Conservation (phyloP, 2,888 invertebrate genomes). For the Drosophila neonasuta region DNA sequence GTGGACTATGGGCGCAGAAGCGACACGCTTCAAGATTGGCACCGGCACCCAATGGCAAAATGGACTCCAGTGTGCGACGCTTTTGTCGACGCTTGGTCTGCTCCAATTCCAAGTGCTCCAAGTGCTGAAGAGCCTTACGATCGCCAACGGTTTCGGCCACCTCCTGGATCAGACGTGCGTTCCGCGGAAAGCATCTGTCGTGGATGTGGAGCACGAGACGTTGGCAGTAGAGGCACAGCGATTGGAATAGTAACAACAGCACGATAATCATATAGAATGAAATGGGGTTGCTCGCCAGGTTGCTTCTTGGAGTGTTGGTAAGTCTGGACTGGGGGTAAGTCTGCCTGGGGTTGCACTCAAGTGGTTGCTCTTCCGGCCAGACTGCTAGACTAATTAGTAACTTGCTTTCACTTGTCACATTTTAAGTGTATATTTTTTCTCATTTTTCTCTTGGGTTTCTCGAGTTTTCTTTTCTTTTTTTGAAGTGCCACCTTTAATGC, state of each 20-base stretch:
- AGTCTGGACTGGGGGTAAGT: slow-evolving; percentile 31
- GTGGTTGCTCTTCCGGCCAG: slow-evolving; percentile 17
- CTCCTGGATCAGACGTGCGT: slow-evolving; percentile 79
- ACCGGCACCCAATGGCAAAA: slow-evolving; percentile 57
- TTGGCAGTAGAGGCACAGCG: slow-evolving; percentile 82
- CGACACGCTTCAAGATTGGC: slow-evolving; percentile 72
- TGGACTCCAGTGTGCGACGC: slow-evolving; percentile 59
- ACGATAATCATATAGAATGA: slow-evolving; percentile 81
- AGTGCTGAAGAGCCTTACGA: slow-evolving; percentile 68
- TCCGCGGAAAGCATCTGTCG: slow-evolving; percentile 81
- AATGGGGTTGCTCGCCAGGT: slow-evolving; percentile 32
- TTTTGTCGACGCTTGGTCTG: slow-evolving; percentile 65
- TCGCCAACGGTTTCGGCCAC: slow-evolving; percentile 76
- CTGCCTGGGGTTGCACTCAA: slow-evolving; percentile 2
- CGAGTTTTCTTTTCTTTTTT: slow-evolving; percentile 1
- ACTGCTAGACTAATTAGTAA: background rate
- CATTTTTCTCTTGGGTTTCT: background rate
- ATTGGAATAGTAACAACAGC: slow-evolving; percentile 81
- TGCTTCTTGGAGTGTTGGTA: background rate
- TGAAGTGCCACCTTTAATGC: slow-evolving; percentile 26
- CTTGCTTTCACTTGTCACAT: slow-evolving; percentile 5
- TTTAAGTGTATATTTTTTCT: slow-evolving; percentile 23
- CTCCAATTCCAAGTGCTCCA: slow-evolving; percentile 61
- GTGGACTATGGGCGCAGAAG: slow-evolving; percentile 80
- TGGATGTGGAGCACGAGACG: slow-evolving; percentile 80